Conservation (phyloP, 64 coral and sea anemone genomes). For the Porites lutea region DNA sequence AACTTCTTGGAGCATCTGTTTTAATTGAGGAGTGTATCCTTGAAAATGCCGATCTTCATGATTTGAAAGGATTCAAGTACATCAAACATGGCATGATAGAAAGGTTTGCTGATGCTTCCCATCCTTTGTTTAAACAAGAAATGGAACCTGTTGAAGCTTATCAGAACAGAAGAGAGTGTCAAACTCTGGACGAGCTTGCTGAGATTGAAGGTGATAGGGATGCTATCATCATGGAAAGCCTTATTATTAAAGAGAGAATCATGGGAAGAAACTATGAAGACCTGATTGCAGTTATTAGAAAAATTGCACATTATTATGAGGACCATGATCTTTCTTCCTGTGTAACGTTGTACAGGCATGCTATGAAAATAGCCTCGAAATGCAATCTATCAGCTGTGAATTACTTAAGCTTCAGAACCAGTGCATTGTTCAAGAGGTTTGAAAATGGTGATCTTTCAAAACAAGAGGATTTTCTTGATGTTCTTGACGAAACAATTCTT, state of each 20-base stretch:
- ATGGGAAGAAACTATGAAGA: not conserved
- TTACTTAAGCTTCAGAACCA: no score
- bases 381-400: no score
- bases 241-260: constrained; percentile 61
- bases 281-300: constrained; percentile 17
- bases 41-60: not conserved
- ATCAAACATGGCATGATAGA: constrained; percentile 36
- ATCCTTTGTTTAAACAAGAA: not conserved
- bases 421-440: no score
- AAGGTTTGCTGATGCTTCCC: constrained; percentile 1
- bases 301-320: constrained; percentile 30
- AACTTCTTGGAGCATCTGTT: constrained; percentile 51
- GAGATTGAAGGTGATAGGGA: not conserved
- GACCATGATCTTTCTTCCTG: constrained; percentile 36
- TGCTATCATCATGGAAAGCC: constrained; percentile 35
- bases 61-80: constrained; percentile 23
- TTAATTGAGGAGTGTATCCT: not conserved
- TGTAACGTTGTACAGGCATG: not conserved
- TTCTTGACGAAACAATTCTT: no score
- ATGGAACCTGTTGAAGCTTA: constrained; percentile 6
- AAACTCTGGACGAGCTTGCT: constrained; percentile 39
- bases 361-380: no score
- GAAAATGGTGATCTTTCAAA: no score
- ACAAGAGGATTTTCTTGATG: no score
- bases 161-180: constrained; percentile 45